phyloP scores from a whole-genome alignment of 2,113 vertebrate species.

The human region DNA sequence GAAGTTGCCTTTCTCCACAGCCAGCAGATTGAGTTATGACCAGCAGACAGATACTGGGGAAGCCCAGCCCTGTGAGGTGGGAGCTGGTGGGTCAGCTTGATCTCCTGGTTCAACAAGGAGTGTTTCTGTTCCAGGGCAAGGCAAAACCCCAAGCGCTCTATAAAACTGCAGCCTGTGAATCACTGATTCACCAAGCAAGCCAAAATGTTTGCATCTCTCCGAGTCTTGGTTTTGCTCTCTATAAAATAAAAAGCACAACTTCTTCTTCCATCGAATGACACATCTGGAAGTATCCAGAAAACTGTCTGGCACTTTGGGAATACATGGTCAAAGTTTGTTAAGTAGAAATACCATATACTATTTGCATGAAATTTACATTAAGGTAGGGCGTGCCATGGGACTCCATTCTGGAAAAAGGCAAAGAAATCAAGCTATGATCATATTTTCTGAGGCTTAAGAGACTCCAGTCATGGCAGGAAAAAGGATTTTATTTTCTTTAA shows the following conservation, averaged over 20 bases:
- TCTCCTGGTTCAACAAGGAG: neutral
- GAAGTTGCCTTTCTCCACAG: neutral
- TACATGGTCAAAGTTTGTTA: neutral
- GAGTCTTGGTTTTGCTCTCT: neutral
- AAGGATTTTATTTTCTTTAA: constrained; percentile 14
- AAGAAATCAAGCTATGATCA: neutral
- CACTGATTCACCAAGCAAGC: neutral
- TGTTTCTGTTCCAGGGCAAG: neutral
- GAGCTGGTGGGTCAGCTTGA: neutral
- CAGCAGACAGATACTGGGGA: neutral
- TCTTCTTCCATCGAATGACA: neutral
- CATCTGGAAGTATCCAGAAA: neutral
- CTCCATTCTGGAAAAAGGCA: neutral
- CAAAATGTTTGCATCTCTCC: neutral
- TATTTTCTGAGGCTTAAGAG: constrained; percentile 6
- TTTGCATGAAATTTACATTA: constrained; percentile 15
- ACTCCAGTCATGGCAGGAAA: neutral
- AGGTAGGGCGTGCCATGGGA: neutral
- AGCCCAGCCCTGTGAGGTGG: neutral
- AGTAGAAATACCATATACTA: neutral
- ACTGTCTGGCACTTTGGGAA: neutral
- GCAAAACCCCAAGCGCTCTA: neutral
- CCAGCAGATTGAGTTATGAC: neutral
- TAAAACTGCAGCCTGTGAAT: neutral
- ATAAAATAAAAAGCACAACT: neutral